Conservation (phyloP, 2,113 vertebrate genomes). For the Sylvia atricapilla region DNA sequence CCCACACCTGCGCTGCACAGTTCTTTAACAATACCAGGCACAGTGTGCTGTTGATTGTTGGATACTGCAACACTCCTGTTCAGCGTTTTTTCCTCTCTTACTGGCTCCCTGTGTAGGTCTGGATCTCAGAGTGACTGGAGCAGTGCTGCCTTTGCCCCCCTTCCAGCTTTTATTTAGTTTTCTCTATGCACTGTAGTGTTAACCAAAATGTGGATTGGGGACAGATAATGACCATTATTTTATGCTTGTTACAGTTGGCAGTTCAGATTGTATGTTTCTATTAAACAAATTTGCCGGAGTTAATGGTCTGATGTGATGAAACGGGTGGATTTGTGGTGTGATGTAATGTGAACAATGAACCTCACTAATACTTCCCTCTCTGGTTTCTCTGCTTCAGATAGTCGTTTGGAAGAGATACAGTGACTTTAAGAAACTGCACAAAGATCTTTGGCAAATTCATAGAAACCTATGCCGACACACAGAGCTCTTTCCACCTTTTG, state of each 20-base stretch:
- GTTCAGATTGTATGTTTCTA: neutral
- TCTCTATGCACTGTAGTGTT: neutral
- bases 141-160: neutral
- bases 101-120: neutral
- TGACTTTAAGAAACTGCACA: constrained; percentile 97
- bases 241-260: neutral
- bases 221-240: neutral
- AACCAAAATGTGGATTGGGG: neutral
- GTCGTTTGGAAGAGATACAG: constrained; percentile 97
- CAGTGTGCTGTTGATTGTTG: neutral
- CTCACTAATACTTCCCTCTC: constrained; percentile 36
- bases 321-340: neutral
- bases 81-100: neutral
- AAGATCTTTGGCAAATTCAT: constrained; percentile 94
- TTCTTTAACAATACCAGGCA: neutral
- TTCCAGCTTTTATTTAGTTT: neutral
- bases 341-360: neutral
- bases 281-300: neutral
- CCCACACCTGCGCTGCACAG: neutral
- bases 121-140: neutral
- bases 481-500: constrained; percentile 95
- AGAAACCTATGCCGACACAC: constrained; percentile 87
- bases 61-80: neutral
- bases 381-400: constrained; percentile 79
- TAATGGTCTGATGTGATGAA: neutral